Conservation (phyloP, 2,797 vertebrate species). For the Thunnus albacares region DNA sequence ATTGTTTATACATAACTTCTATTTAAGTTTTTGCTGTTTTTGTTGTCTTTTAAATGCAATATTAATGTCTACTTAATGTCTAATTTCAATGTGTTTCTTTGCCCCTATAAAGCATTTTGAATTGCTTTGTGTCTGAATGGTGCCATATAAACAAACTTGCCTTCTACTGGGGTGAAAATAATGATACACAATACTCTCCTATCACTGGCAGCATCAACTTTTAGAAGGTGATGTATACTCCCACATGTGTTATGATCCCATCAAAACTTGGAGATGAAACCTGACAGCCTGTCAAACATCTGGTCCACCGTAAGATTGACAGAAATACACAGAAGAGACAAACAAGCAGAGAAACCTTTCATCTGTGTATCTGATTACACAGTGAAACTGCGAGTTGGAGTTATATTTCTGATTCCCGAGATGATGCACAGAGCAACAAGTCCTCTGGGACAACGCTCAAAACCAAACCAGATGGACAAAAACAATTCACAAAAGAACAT, state of each 20-base stretch:
- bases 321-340: slow-evolving; percentile 61
- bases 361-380: slow-evolving; percentile 57
- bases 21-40: no score
- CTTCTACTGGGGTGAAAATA: slow-evolving; percentile 14
- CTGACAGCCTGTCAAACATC: slow-evolving; percentile 60
- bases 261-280: slow-evolving; percentile 33
- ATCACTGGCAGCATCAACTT: slow-evolving; percentile 11
- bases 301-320: slow-evolving; percentile 36
- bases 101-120: no score
- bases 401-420: slow-evolving; percentile 65
- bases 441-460: slow-evolving; percentile 63
- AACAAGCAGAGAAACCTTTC: slow-evolving; percentile 61
- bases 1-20: no score
- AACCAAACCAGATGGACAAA: slow-evolving; percentile 75
- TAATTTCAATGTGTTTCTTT: no score
- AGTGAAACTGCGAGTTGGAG: slow-evolving; percentile 50
- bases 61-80: no score
- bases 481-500: slow-evolving; percentile 80
- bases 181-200: slow-evolving; percentile 23
- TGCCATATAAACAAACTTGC: no score
- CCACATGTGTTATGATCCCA: slow-evolving; percentile 48
- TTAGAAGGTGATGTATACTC: slow-evolving; percentile 13
- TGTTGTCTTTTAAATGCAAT: no score
- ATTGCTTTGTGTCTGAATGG: no score
- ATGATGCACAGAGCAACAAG: slow-evolving; percentile 77